phyloP scores from a whole-genome alignment of 2,113 vertebrate species.

The Lamprotornis superbus region DNA sequence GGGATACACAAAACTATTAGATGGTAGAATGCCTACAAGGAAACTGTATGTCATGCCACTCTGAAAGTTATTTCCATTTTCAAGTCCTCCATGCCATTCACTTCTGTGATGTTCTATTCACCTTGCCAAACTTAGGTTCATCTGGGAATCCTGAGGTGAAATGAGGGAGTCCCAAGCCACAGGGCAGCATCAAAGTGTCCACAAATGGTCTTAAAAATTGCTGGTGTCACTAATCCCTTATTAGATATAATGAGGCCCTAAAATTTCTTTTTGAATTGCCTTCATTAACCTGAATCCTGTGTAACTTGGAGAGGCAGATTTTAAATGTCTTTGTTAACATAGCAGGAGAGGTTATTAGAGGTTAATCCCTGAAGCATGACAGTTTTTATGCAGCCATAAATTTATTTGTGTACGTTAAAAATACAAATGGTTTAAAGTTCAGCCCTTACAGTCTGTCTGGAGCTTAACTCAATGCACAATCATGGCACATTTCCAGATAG shows the following conservation, averaged over 20 bases:
- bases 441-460: slow-evolving; percentile 34
- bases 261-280: slow-evolving; percentile 56
- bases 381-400: slow-evolving; percentile 55
- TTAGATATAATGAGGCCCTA: slow-evolving; percentile 64
- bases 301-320: slow-evolving; percentile 50
- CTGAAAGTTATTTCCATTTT: neutral
- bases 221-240: slow-evolving; percentile 64
- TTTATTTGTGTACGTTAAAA: slow-evolving; percentile 55
- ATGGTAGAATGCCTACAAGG: neutral
- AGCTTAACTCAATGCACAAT: slow-evolving; percentile 54
- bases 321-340: slow-evolving; percentile 62
- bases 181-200: slow-evolving; percentile 48
- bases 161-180: neutral
- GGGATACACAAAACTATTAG: neutral
- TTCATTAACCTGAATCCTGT: slow-evolving; percentile 50
- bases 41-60: neutral
- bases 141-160: slow-evolving; percentile 7
- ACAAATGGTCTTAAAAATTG: slow-evolving; percentile 40
- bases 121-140: neutral
- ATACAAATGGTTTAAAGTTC: slow-evolving; percentile 61
- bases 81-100: neutral
- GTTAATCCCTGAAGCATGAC: slow-evolving; percentile 64
- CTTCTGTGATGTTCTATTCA: neutral
- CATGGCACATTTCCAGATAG: slow-evolving; percentile 17
- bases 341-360: slow-evolving; percentile 52